phyloP scores from a whole-genome alignment of 2,888 invertebrate genomes.

The Rugalucina vietnamica region DNA sequence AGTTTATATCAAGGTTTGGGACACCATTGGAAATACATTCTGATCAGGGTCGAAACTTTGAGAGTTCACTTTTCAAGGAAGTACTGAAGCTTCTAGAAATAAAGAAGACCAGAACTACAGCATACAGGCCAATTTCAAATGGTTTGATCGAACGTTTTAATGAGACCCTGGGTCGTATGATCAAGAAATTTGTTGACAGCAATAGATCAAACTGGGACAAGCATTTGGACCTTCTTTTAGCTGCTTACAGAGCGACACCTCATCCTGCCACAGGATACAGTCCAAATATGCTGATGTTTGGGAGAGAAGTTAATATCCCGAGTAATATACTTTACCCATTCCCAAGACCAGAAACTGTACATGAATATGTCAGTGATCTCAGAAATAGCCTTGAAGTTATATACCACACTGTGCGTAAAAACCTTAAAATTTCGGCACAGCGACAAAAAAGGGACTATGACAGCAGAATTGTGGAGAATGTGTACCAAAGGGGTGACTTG shows the following conservation, averaged over 20 bases:
- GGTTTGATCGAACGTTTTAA: conserved; percentile 37
- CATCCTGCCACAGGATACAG: conserved; percentile 5
- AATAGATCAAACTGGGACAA: not conserved
- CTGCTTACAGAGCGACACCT: not conserved
- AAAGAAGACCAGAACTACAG: conserved; percentile 44
- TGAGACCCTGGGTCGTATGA: not conserved
- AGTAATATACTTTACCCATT: not conserved
- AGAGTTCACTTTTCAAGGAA: conserved; percentile 36
- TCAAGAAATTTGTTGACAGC: not conserved
- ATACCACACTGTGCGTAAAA: not conserved
- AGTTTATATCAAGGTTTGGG: conserved; percentile 48
- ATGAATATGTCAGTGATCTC: not conserved
- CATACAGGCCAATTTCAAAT: conserved; percentile 44
- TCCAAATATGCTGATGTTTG: conserved; percentile 13
- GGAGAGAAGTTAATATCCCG: not conserved
- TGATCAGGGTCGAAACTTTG: conserved; percentile 52
- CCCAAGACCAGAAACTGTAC: not conserved
- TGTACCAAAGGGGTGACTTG: conserved; percentile 1
- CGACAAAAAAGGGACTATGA: conserved; percentile 34
- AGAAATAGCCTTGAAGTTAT: not conserved
- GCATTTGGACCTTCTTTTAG: not conserved
- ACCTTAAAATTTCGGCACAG: not conserved
- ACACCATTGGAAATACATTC: conserved; percentile 38
- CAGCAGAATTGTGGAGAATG: not conserved
- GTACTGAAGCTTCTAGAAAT: conserved; percentile 40